Conservation (phyloP, 2,888 invertebrate genomes). For the Leucophora obtusa region DNA sequence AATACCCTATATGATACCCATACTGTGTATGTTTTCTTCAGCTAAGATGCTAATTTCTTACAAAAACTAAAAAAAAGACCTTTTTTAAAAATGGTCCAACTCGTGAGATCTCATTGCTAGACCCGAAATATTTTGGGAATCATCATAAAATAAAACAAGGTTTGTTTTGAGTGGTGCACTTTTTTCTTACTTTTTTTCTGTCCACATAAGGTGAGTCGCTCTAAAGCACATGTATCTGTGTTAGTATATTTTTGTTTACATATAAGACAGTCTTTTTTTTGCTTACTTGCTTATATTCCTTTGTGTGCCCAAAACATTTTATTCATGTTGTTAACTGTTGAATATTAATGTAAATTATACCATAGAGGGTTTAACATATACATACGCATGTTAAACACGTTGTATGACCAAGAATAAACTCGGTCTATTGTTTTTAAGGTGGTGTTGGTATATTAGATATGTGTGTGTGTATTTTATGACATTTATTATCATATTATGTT, state of each 20-base stretch:
- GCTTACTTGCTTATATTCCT: not conserved
- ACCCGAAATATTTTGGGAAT: no score
- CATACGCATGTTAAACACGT: conserved; percentile 27
- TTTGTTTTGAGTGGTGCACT: no score
- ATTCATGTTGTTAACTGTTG: conserved; percentile 55
- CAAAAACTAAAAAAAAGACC: no score
- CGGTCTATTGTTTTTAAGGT: not conserved
- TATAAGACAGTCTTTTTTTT: no score
- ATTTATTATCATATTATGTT: not conserved
- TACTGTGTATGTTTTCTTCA: no score
- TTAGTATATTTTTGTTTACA: not conserved
- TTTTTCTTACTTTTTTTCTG: no score
- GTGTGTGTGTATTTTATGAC: not conserved
- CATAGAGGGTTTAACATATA: conserved; percentile 23
- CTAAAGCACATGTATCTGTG: not conserved
- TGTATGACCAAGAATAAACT: not conserved
- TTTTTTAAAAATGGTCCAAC: no score
- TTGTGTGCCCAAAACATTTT: conserved; percentile 21
- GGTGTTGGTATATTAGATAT: not conserved
- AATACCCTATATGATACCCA: no score
- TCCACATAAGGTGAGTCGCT: no score
- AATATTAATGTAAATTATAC: conserved; percentile 62
- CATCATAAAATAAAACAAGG: no score
- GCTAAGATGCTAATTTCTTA: no score
- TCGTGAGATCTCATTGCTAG: no score